These are phyloP conservation scores for Papilio glaucus DNA, from an alignment of 1,140 invertebrate species.

Conservation along the genomic window DNA sequence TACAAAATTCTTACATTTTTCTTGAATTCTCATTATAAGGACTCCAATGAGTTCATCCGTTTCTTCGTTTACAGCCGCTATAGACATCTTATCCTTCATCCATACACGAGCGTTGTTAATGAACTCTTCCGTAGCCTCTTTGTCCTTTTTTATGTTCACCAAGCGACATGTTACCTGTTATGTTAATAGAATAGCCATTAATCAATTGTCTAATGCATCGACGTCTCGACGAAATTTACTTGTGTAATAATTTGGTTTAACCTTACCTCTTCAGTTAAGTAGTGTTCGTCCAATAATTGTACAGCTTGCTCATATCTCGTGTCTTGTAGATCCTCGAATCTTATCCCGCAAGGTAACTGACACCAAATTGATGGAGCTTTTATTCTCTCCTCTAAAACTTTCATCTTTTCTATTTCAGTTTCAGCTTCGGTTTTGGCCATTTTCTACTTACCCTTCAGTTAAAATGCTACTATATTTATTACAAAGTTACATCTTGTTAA, in stretches of 20 bases:
- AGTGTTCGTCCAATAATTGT: constrained; percentile 83
- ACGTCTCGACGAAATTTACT: no score
- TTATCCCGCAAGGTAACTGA: constrained; percentile 75
- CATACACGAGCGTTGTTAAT: constrained; percentile 80
- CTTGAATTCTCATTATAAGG: constrained; percentile 81
- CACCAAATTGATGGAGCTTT: constrained; percentile 85
- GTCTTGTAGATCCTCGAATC: constrained; percentile 85
- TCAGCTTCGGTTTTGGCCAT: constrained; percentile 66
- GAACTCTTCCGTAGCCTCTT: constrained; percentile 82
- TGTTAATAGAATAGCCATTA: constrained; percentile 43
- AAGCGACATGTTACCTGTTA: constrained; percentile 82
- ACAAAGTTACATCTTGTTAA: no score
- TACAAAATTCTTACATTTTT: constrained; percentile 74
- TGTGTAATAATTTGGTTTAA: background rate
- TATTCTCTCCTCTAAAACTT: constrained; percentile 79
- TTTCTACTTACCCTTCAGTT: background rate
- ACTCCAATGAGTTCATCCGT: constrained; percentile 82
- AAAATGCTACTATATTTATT: background rate
- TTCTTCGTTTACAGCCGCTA: constrained; percentile 84
- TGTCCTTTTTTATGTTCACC: constrained; percentile 81
- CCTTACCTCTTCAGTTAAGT: constrained; percentile 68
- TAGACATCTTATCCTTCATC: constrained; percentile 86
- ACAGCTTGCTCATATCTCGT: constrained; percentile 83
- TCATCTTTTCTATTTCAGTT: constrained; percentile 72
- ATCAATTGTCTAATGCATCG: background rate